These are phyloP conservation scores for Halictus quadricinctus DNA, from an alignment of 2,888 invertebrate genomes.

Conservation along the genomic window DNA sequence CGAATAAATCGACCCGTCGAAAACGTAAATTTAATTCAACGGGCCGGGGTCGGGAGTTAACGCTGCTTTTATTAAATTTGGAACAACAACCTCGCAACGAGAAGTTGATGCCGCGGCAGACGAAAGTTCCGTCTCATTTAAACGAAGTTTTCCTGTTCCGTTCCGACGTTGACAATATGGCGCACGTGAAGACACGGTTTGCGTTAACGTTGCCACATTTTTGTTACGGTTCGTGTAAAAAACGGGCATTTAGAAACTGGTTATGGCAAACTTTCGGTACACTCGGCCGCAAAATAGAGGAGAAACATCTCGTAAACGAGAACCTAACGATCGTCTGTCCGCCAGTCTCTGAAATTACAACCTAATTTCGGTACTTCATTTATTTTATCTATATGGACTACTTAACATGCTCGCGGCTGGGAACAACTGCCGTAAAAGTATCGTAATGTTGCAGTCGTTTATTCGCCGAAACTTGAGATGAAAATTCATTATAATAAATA, in stretches of 20 bases:
- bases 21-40: conserved; percentile 43
- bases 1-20: conserved; percentile 38
- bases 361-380: neutral
- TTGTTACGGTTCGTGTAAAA: neutral
- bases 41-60: neutral
- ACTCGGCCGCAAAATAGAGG: neutral
- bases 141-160: conserved; percentile 8
- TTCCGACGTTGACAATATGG: neutral
- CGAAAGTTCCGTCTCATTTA: conserved; percentile 21
- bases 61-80: conserved; percentile 48
- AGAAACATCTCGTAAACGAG: neutral
- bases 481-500: neutral
- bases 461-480: neutral
- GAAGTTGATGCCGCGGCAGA: conserved; percentile 23
- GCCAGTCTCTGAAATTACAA: neutral
- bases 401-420: neutral
- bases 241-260: no score
- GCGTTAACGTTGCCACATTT: neutral
- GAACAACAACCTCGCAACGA: conserved; percentile 28
- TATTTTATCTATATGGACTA: neutral
- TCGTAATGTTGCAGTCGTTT: neutral
- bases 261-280: neutral
- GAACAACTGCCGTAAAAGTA: neutral
- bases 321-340: neutral
- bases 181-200: no score